Conservation (phyloP, 2,797 vertebrate genomes). For the Sebastes glaucus region DNA sequence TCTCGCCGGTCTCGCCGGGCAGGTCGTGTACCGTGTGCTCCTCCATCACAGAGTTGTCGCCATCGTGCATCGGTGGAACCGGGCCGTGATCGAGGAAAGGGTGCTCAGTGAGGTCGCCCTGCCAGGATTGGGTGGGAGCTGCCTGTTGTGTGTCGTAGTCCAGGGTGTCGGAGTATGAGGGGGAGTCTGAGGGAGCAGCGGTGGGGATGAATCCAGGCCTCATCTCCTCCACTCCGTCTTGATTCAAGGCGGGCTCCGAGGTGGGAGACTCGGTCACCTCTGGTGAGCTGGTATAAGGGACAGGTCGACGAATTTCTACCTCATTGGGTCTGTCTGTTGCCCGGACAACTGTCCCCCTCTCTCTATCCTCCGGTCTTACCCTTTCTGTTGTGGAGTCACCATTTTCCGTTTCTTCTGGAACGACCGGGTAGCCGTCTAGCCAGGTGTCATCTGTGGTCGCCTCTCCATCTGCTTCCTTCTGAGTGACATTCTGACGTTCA, state of each 20-base stretch:
- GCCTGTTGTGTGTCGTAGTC: conserved; percentile 70
- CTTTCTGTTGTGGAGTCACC: conserved; percentile 76
- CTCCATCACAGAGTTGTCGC: conserved; percentile 39
- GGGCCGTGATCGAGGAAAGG: conserved; percentile 57
- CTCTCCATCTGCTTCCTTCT: conserved; percentile 49
- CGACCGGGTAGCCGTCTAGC: conserved; percentile 92
- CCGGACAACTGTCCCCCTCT: conserved; percentile 19
- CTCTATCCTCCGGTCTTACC: conserved; percentile 40
- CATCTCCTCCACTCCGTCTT: conserved; percentile 28
- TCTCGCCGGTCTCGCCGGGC: conserved; percentile 78
- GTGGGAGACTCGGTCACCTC: conserved; percentile 52
- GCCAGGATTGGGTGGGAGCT: conserved; percentile 69
- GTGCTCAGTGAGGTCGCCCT: conserved; percentile 63
- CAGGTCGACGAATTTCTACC: conserved; percentile 65
- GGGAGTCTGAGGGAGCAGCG: conserved; percentile 44
- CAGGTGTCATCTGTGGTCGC: conserved; percentile 88
- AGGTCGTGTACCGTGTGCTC: conserved; percentile 76
- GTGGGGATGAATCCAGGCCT: conserved; percentile 26
- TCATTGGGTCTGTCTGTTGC: conserved; percentile 77
- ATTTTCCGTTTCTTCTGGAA: conserved; percentile 68
- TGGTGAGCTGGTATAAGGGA: conserved; percentile 56
- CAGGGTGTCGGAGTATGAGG: conserved; percentile 57
- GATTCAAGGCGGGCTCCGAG: conserved; percentile 1
- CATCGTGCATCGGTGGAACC: conserved; percentile 38
- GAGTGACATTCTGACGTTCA: conserved; percentile 74